Evolutionary conservation across 2,797 vertebrate genomes (phyloP).

Genomic region (Discoglossus pictus): DNA sequence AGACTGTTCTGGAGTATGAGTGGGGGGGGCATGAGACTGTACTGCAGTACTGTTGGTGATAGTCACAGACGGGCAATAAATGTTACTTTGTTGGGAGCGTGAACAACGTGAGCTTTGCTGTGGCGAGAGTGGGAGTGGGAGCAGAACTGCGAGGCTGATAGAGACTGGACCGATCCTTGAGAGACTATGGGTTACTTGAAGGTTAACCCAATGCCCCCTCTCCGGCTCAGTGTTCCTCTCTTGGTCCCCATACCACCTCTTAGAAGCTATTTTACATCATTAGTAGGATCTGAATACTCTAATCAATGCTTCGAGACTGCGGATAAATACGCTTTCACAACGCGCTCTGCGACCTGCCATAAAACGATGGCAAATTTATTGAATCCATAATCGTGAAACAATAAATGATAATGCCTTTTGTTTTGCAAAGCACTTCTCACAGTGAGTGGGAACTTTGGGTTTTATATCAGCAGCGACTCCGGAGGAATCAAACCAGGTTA

Average conservation of each 20-base stretch:
- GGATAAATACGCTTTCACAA: conserved; percentile 68
- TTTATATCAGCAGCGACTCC: conserved; percentile 54
- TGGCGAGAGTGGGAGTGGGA: no score
- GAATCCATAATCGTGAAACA: conserved; percentile 70
- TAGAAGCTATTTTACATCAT: conserved; percentile 62
- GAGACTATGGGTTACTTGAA: no score
- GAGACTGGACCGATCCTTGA: no score
- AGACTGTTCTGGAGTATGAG: no score
- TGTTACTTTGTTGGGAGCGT: no score
- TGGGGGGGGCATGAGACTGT: no score
- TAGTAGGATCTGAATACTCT: conserved; percentile 65
- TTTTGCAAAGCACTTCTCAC: conserved; percentile 63
- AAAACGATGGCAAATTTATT: conserved; percentile 71
- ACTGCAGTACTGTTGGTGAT: no score
- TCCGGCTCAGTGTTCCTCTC: no score
- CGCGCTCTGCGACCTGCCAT: conserved; percentile 57
- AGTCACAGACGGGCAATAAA: no score
- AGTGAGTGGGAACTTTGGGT: conserved; percentile 56
- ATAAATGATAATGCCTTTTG: conserved; percentile 69
- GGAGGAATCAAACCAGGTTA: conserved; percentile 25
- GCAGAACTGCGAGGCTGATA: no score
- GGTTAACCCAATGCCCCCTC: no score
- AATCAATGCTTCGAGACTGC: conserved; percentile 65
- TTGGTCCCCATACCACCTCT: conserved; percentile 65
- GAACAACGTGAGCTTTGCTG: no score